Conservation (phyloP, 2,797 vertebrate genomes). For the Linurgus olivaceus region DNA sequence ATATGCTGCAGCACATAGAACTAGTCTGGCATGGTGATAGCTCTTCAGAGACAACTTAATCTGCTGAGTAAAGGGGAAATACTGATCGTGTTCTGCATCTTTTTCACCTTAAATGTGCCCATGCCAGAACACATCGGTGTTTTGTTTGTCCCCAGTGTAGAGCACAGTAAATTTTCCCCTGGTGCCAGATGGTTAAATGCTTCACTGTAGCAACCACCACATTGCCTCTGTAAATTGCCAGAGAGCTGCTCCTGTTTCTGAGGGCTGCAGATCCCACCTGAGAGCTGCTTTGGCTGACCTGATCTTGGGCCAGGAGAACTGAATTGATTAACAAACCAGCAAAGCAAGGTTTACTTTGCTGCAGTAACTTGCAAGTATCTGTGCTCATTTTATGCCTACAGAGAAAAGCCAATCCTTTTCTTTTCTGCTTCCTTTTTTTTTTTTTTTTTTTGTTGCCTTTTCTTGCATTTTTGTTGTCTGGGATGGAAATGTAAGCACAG, state of each 20-base stretch:
- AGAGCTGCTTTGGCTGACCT: not conserved
- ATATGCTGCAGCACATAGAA: not conserved
- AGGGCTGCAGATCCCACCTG: not conserved
- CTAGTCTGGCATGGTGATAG: not conserved
- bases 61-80: not conserved
- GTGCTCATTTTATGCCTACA: not conserved
- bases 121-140: not conserved
- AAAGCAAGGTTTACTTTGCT: not conserved
- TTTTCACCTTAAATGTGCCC: not conserved
- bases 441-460: fast-evolving
- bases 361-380: not conserved
- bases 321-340: not conserved
- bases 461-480: not conserved
- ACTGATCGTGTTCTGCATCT: not conserved
- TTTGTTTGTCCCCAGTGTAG: not conserved
- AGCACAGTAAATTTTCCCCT: not conserved
- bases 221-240: not conserved
- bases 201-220: not conserved
- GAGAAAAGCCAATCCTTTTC: not conserved
- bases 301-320: not conserved
- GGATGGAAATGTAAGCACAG: not conserved
- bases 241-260: not conserved
- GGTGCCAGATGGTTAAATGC: not conserved
- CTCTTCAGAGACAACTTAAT: not conserved
- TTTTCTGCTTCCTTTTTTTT: not conserved